phyloP scores from a whole-genome alignment of 37 sponge, comb jelly and placozoan species.

The Axinella damicornis region DNA sequence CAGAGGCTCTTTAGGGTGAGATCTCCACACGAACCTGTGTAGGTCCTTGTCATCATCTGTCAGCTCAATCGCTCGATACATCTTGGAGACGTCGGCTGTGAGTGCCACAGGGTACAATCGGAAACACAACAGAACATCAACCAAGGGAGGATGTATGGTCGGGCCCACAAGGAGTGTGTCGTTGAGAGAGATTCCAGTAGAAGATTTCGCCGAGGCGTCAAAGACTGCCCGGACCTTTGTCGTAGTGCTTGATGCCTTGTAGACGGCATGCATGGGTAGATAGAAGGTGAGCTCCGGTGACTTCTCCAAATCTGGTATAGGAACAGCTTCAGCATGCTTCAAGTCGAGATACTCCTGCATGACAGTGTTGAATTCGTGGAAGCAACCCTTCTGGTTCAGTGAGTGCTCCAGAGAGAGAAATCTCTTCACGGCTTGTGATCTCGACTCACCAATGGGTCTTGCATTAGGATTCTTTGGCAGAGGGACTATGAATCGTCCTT shows the following conservation, averaged over 20 bases:
- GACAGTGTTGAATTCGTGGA: conserved; percentile 34
- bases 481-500: conserved; percentile 48
- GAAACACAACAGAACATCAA: conserved; percentile 54
- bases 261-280: conserved; percentile 62
- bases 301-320: conserved; percentile 40
- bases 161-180: conserved; percentile 53
- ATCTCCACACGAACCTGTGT: conserved; percentile 48
- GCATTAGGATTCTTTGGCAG: conserved; percentile 37
- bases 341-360: conserved; percentile 55
- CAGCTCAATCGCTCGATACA: conserved; percentile 49
- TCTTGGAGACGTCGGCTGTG: conserved; percentile 54
- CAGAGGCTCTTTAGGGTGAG: conserved; percentile 2
- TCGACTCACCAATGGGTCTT: conserved; percentile 46
- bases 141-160: conserved; percentile 34
- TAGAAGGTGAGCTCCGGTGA: conserved; percentile 46
- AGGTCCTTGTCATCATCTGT: conserved; percentile 39
- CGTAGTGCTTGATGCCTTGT: conserved; percentile 56
- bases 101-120: conserved; percentile 52
- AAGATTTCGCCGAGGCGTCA: conserved; percentile 57
- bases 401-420: conserved; percentile 53
- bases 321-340: conserved; percentile 47
- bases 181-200: conserved; percentile 60
- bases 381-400: conserved; percentile 51
- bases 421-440: conserved; percentile 55
- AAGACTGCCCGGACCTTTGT: conserved; percentile 63